Conservation (phyloP, 2,797 vertebrate genomes). For the Alfaro cultratus region DNA sequence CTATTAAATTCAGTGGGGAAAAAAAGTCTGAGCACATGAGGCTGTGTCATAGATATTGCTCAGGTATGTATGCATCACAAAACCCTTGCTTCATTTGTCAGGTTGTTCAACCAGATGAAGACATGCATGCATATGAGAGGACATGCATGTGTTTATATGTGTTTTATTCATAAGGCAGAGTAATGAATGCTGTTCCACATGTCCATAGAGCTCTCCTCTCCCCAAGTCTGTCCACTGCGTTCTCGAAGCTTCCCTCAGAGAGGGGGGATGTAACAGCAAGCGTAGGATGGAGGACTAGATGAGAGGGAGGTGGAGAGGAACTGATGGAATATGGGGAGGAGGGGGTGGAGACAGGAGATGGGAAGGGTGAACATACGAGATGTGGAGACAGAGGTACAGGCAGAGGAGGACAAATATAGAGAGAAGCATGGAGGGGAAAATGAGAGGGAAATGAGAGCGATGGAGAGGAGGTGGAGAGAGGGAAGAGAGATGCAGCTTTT, state of each 20-base stretch:
- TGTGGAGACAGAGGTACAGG: conserved; percentile 25
- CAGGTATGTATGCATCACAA: conserved; percentile 38
- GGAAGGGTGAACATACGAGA: conserved; percentile 17
- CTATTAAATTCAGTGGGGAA: conserved; percentile 19
- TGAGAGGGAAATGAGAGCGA: conserved; percentile 45
- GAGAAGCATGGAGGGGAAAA: conserved; percentile 27
- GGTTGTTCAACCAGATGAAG: conserved; percentile 23
- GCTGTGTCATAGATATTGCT: conserved; percentile 15
- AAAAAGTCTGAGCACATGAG: neutral
- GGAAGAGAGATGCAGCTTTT: conserved; percentile 65
- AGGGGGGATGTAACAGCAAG: conserved; percentile 23
- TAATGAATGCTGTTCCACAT: conserved; percentile 65
- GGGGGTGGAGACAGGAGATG: neutral
- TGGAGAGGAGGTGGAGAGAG: conserved; percentile 28
- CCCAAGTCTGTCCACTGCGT: conserved; percentile 41
- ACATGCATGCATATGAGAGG: conserved; percentile 33
- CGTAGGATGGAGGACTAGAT: conserved; percentile 11
- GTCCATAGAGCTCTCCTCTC: conserved; percentile 54
- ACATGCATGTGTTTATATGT: conserved; percentile 43
- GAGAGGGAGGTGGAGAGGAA: conserved; percentile 31
- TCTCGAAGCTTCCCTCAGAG: conserved; percentile 66
- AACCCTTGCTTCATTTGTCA: conserved; percentile 22
- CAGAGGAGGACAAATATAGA: conserved; percentile 58
- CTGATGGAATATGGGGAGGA: conserved; percentile 38
- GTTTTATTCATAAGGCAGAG: conserved; percentile 63